Evolutionary conservation across 1,140 invertebrate genomes (phyloP), one percentile per base, ranked within the genome.

Genomic region (Colletes latitarsis): DNA sequence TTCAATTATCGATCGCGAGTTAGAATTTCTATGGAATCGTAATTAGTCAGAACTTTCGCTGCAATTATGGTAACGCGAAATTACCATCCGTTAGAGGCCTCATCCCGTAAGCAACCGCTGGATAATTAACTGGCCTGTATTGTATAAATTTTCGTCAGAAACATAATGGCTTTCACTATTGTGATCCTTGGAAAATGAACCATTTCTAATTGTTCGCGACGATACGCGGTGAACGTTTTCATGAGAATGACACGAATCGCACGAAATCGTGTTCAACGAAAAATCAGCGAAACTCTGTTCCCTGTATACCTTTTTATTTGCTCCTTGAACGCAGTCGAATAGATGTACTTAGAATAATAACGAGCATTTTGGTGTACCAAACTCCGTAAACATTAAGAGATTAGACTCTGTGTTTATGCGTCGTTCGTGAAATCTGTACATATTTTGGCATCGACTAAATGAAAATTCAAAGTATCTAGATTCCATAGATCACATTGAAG

Each of bases 21-120:
- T 39, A 66, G 57, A 55, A 71, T 70, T 80, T 86, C 14, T 73
- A 77, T 21, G 57, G 57, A 81, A 77, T 84, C 62, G n/a, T 41
- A 69, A 75, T 46, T 41, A 52, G 52, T 71, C 67, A 43, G n/a
- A 79, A 79, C 82, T 85, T 81, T 85, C 82, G 77, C 83, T 85
- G 55, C 64, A 77, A 84, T 81, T 81, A 62, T 19, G 19, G 10
- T 60, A 69, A 62, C 57, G 19, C 6, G 12, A 73, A 81, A 84
- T 84, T 84, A 84, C 41, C 57, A 64, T 84, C 12, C 2, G 9
- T 49, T 58, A 49, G 64, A 67, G 76, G 77, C 73, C 43, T 15
- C 49, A 41, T 72, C 62, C 30, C 49, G 63, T 41, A 84, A 79
- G 71, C 82, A 46, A 80, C 63, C 43, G 43, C 30, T 19, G 19